These are phyloP conservation scores for Sciurus vulgaris DNA, from an alignment of 2,797 vertebrate species.

Conservation along the genomic window DNA sequence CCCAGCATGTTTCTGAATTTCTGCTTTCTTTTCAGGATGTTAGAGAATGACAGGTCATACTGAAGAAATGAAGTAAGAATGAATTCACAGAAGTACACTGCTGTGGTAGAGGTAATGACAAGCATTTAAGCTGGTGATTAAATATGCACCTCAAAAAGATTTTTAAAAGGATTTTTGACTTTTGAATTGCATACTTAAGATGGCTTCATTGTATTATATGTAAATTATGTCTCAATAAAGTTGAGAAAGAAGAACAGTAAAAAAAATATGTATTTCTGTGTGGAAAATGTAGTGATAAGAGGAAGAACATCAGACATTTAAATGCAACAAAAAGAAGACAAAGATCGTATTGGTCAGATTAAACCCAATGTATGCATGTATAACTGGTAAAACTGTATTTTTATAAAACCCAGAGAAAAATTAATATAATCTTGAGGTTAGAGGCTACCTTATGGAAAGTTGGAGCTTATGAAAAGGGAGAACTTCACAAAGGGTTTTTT, in stretches of 20 bases:
- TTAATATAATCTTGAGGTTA: background rate
- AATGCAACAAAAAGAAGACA: background rate
- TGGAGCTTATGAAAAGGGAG: background rate
- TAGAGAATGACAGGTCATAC: background rate
- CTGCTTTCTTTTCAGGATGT: background rate
- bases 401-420: background rate
- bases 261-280: background rate
- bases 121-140: background rate
- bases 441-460: background rate
- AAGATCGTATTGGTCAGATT: background rate
- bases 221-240: too few relatives aligned
- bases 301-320: background rate
- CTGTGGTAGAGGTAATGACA: background rate
- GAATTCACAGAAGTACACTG: background rate
- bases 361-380: background rate
- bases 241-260: too few relatives aligned
- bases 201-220: too few relatives aligned
- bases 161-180: background rate
- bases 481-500: background rate
- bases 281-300: background rate
- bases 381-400: background rate
- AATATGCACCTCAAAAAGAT: background rate
- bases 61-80: background rate
- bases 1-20: background rate
- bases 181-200: too few relatives aligned